Conservation (phyloP, 2,888 invertebrate genomes). For the Latheticus oryzae region DNA sequence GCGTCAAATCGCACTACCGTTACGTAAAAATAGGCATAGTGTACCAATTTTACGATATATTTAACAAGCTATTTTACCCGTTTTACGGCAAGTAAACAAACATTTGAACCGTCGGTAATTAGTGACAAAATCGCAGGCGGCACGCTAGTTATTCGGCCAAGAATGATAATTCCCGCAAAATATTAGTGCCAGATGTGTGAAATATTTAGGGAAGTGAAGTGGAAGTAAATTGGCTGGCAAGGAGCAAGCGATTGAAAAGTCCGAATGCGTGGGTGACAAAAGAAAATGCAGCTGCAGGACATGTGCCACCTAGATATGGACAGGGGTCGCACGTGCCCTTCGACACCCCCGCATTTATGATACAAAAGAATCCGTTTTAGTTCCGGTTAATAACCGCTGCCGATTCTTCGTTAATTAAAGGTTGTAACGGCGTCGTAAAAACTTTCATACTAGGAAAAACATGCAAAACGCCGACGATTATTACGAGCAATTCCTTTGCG, state of each 20-base stretch:
- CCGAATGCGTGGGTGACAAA: slow-evolving; percentile 62
- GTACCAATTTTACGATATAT: slow-evolving; percentile 38
- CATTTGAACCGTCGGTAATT: slow-evolving; percentile 39
- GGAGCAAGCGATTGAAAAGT: slow-evolving; percentile 57
- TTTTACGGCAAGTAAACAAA: slow-evolving; percentile 42
- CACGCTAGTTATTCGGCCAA: slow-evolving; percentile 41
- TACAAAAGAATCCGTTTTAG: slow-evolving; percentile 63
- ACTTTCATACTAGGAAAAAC: slow-evolving; percentile 57
- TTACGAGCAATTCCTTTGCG: slow-evolving; percentile 57
- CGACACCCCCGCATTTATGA: slow-evolving; percentile 59
- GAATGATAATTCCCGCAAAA: slow-evolving; percentile 50
- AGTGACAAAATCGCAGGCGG: slow-evolving; percentile 40
- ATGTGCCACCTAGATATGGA: slow-evolving; percentile 61
- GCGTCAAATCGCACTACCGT: too few relatives aligned
- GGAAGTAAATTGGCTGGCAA: slow-evolving; percentile 62
- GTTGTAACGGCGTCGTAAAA: slow-evolving; percentile 63
- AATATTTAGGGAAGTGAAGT: slow-evolving; percentile 60
- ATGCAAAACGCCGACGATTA: slow-evolving; percentile 57
- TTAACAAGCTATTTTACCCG: slow-evolving; percentile 39
- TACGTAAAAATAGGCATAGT: too few relatives aligned
- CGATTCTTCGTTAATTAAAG: slow-evolving; percentile 59
- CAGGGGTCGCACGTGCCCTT: slow-evolving; percentile 60
- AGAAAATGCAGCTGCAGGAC: slow-evolving; percentile 61
- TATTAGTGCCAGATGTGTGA: slow-evolving; percentile 60
- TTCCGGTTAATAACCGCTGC: slow-evolving; percentile 64